A percentile compares a stretch with the other conserved stretches of the same genome.
Evolutionary conservation across 2,113 vertebrate genomes (phyloP).

Genomic region (Halcyon senegalensis): DNA sequence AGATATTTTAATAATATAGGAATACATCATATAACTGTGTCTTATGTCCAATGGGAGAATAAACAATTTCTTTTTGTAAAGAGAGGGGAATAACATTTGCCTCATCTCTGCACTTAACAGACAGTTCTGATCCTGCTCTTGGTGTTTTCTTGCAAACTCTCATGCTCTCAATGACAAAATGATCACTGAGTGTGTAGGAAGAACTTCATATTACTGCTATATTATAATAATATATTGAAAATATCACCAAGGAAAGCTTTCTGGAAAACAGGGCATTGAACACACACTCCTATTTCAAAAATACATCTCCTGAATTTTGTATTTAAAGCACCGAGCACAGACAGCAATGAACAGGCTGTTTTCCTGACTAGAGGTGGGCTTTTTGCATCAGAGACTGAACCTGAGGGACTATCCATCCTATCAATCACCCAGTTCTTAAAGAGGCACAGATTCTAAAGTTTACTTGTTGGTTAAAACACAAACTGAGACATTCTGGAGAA

Average conservation of each 20-base stretch:
- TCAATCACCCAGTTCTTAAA: background rate
- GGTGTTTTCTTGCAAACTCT: background rate
- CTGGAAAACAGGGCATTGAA: background rate
- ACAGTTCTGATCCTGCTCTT: background rate
- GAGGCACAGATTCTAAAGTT: background rate
- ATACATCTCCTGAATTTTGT: background rate
- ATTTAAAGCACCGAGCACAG: background rate
- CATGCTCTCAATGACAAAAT: background rate
- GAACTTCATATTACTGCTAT: background rate
- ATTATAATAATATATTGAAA: background rate
- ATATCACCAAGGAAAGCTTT: background rate
- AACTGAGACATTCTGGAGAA: background rate
- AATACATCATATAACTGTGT: background rate
- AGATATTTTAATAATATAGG: background rate
- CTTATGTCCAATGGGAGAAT: background rate
- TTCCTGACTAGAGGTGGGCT: background rate
- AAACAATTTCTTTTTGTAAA: background rate
- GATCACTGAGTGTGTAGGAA: background rate
- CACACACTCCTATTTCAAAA: background rate
- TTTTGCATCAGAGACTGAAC: background rate
- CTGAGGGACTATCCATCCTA: background rate
- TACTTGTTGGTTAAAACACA: background rate
- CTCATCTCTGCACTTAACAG: background rate
- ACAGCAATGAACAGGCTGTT: background rate
- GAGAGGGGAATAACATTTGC: background rate